Conservation (phyloP, 2,797 vertebrate species). For the Falco naumanni region DNA sequence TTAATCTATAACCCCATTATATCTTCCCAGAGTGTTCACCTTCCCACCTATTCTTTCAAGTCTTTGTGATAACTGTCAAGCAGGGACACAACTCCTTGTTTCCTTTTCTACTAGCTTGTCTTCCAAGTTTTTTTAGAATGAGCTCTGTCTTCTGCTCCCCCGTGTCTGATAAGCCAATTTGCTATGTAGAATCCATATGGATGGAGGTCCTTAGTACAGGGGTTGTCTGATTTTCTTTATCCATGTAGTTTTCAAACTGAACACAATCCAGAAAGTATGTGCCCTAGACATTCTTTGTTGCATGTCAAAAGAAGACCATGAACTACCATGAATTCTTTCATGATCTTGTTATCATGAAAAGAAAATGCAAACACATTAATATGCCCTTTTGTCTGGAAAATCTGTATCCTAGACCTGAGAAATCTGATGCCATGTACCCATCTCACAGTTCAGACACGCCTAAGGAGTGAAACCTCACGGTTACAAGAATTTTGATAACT, state of each 20-base stretch:
- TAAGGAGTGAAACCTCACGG: neutral
- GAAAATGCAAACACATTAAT: neutral
- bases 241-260: neutral
- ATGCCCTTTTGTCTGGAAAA: neutral
- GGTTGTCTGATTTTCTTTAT: neutral
- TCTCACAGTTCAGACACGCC: neutral
- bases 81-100: fast-evolving
- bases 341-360: neutral
- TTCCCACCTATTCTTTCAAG: neutral
- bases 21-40: neutral
- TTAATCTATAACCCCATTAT: fast-evolving
- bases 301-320: neutral
- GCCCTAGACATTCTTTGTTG: neutral
- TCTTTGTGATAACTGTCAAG: neutral
- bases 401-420: neutral
- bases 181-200: fast-evolving
- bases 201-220: neutral
- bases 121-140: neutral
- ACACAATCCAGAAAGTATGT: fast-evolving
- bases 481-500: neutral
- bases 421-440: neutral
- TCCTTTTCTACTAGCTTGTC: neutral
- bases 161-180: neutral
- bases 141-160: neutral
- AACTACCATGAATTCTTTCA: neutral